phyloP scores from a whole-genome alignment of 2,888 invertebrate genomes.

The Patella depressa region DNA sequence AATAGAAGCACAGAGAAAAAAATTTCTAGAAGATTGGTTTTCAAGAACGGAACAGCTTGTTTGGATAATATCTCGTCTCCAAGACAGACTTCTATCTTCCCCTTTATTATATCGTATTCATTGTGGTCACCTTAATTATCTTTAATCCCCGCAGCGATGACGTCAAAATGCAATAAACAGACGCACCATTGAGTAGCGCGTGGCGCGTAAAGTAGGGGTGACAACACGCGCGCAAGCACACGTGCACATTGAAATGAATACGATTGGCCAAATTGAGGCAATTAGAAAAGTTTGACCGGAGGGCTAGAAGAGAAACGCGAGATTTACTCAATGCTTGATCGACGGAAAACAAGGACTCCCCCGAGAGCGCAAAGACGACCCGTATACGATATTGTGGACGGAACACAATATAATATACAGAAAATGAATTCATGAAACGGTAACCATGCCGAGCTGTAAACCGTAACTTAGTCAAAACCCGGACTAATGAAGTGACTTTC shows the following conservation, averaged over 20 bases:
- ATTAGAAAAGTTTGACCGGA: constrained; percentile 25
- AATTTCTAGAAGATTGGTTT: too few relatives aligned
- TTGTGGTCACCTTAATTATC: constrained; percentile 28
- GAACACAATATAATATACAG: too few relatives aligned
- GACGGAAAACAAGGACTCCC: constrained; percentile 5
- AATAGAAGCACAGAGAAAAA: too few relatives aligned
- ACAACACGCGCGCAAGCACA: constrained; percentile 29
- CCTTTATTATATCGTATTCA: constrained; percentile 11
- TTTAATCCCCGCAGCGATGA: constrained; percentile 28
- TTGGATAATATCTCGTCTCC: too few relatives aligned
- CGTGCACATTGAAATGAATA: constrained; percentile 32
- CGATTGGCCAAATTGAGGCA: constrained; percentile 32
- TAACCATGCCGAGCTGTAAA: too few relatives aligned
- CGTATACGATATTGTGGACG: neutral
- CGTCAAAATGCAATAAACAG: constrained; percentile 22
- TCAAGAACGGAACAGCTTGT: too few relatives aligned
- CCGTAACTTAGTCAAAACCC: too few relatives aligned
- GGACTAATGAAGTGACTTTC: too few relatives aligned
- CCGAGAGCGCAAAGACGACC: neutral
- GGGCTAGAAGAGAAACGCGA: constrained; percentile 18
- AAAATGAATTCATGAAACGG: too few relatives aligned
- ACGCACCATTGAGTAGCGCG: constrained; percentile 23
- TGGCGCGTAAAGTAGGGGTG: constrained; percentile 24
- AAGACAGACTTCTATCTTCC: too few relatives aligned
- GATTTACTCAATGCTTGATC: neutral